A percentile compares a stretch with the other conserved stretches of the same genome.
Conservation (phyloP, 1,140 invertebrate genomes). For the Drosophila cardini region DNA sequence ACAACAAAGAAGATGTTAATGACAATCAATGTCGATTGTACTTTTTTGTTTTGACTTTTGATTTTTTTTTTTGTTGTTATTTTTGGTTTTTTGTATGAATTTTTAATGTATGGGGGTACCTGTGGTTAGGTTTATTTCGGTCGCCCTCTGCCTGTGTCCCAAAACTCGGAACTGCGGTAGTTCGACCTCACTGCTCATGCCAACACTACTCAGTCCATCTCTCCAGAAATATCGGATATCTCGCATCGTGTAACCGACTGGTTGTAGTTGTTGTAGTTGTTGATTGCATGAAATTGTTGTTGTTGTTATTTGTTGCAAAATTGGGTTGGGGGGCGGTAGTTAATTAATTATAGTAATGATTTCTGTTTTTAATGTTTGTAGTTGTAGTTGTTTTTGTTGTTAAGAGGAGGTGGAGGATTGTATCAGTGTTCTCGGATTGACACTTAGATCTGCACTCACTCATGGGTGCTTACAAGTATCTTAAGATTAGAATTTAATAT, state of each 20-base stretch:
- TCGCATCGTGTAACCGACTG: conserved; percentile 98
- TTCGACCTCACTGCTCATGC: conserved; percentile 95
- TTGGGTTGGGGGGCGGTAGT: conserved; percentile 71
- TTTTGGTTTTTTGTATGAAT: conserved; percentile 62
- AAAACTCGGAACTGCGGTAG: conserved; percentile 97
- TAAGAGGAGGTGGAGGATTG: conserved; percentile 21
- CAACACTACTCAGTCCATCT: conserved; percentile 94
- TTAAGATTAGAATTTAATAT: conserved; percentile 31
- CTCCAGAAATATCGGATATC: conserved; percentile 99
- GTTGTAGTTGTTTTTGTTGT: conserved; percentile 38
- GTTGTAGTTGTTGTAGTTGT: conserved; percentile 64
- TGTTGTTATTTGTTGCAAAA: conserved; percentile 69
- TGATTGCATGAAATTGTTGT: conserved; percentile 38
- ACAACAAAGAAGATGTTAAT: conserved; percentile 71
- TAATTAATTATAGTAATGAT: conserved; percentile 76
- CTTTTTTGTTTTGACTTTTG: conserved; percentile 36
- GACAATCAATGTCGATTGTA: conserved; percentile 53
- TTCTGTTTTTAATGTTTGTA: conserved; percentile 43
- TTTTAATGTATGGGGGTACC: conserved; percentile 89
- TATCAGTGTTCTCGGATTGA: conserved; percentile 26
- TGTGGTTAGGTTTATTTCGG: conserved; percentile 96
- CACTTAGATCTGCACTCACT: conserved; percentile 19
- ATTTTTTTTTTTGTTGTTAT: conserved; percentile 54
- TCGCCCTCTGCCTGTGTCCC: conserved; percentile 95
- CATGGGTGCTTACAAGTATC: conserved; percentile 36